These are phyloP conservation scores for Tipula confusa DNA, from an alignment of 2,888 invertebrate species.

Conservation along the genomic window DNA sequence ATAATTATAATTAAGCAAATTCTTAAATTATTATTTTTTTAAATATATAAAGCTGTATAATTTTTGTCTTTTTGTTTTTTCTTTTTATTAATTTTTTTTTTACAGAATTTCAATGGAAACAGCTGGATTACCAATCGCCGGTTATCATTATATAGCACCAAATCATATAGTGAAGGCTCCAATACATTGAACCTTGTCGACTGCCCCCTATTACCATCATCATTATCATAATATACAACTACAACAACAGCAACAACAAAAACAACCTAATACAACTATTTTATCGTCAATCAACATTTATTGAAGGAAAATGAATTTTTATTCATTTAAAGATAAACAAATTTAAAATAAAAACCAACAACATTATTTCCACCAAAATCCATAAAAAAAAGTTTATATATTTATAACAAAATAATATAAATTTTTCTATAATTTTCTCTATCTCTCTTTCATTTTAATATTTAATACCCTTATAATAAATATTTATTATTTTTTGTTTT, in stretches of 20 bases:
- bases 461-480: neutral
- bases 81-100: neutral
- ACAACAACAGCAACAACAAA: neutral
- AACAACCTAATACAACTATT: conserved; percentile 6
- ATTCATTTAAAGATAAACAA: no score
- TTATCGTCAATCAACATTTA: neutral
- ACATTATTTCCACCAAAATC: neutral
- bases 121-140: conserved; percentile 83
- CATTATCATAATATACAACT: no score
- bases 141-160: conserved; percentile 88
- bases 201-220: neutral
- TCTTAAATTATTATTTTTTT: no score
- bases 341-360: conserved; percentile 15
- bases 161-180: conserved; percentile 90
- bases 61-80: conserved; percentile 27
- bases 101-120: conserved; percentile 94
- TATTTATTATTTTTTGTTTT: neutral
- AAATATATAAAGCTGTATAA: neutral
- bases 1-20: neutral
- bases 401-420: neutral
- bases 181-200: conserved; percentile 63
- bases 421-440: neutral
- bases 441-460: neutral
- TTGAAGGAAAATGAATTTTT: neutral
- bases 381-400: neutral